Percentiles rank a stretch among this genome's conserved stretches.
These are phyloP conservation scores for Campoletis sonorensis DNA, from an alignment of 1,140 invertebrate genomes.

Conservation along the genomic window DNA sequence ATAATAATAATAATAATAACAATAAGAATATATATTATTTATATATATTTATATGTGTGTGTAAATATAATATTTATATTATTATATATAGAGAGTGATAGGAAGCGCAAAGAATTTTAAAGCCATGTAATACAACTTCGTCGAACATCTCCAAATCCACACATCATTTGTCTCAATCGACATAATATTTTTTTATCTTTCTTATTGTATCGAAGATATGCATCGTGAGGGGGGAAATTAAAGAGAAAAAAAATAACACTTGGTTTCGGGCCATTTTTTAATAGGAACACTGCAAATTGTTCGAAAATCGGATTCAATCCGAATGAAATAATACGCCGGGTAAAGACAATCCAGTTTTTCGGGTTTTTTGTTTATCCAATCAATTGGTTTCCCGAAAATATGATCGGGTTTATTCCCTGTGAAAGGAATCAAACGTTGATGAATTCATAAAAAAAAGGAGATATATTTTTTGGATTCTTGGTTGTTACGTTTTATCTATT, in stretches of 20 bases:
- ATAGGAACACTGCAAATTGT: constrained; percentile 9
- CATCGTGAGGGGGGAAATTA: not conserved
- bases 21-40: not conserved
- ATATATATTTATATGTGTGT: not conserved
- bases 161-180: not conserved
- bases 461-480: too few relatives aligned
- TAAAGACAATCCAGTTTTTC: constrained; percentile 7
- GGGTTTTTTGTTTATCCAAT: not conserved
- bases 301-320: not conserved
- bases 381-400: not conserved
- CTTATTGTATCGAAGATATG: not conserved
- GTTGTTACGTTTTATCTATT: not conserved
- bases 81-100: not conserved
- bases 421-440: not conserved
- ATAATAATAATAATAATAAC: too few relatives aligned
- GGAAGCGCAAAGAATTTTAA: not conserved
- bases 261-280: not conserved
- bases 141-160: not conserved
- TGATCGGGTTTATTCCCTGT: not conserved
- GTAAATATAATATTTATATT: not conserved
- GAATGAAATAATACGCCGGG: not conserved
- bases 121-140: constrained; percentile 15
- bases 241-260: not conserved
- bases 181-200: not conserved
- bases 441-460: too few relatives aligned